Percentiles rank a stretch among this genome's conserved stretches.
phyloP scores from a whole-genome alignment of 1,140 invertebrate genomes.

The Coboldia fuscipes region DNA sequence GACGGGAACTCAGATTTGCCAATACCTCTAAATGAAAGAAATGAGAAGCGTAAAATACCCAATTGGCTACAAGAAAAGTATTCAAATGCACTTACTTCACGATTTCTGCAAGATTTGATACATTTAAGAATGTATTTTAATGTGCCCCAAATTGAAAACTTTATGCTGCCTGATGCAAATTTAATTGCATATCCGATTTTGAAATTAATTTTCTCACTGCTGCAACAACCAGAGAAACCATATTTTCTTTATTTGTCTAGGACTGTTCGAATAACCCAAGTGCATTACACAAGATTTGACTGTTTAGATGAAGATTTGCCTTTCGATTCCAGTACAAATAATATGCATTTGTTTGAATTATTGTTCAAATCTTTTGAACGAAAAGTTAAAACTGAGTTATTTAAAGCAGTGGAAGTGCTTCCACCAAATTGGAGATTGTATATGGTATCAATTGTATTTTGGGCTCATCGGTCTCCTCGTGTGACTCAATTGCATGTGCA shows the following conservation, averaged over 20 bases:
- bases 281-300: conserved; percentile 6
- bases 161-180: conserved; percentile 31
- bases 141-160: conserved; percentile 51
- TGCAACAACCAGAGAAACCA: conserved; percentile 21
- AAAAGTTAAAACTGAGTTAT: conserved; percentile 15
- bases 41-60: conserved; percentile 18
- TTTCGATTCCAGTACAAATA: conserved; percentile 3
- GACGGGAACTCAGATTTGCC: background rate
- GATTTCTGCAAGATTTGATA: conserved; percentile 42
- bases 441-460: conserved; percentile 39
- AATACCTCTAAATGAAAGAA: background rate
- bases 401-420: conserved; percentile 23
- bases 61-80: conserved; percentile 40
- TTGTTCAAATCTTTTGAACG: conserved; percentile 24
- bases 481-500: too few species aligned
- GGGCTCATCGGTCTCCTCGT: conserved; percentile 29
- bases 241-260: conserved; percentile 14
- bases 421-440: conserved; percentile 37
- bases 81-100: conserved; percentile 30
- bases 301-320: background rate
- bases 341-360: conserved; percentile 3
- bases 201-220: conserved; percentile 36
- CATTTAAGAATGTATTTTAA: conserved; percentile 39
- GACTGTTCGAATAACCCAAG: conserved; percentile 15
- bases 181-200: conserved; percentile 37